phyloP scores from a whole-genome alignment of 2,888 invertebrate genomes.

The Anodontia alba region DNA sequence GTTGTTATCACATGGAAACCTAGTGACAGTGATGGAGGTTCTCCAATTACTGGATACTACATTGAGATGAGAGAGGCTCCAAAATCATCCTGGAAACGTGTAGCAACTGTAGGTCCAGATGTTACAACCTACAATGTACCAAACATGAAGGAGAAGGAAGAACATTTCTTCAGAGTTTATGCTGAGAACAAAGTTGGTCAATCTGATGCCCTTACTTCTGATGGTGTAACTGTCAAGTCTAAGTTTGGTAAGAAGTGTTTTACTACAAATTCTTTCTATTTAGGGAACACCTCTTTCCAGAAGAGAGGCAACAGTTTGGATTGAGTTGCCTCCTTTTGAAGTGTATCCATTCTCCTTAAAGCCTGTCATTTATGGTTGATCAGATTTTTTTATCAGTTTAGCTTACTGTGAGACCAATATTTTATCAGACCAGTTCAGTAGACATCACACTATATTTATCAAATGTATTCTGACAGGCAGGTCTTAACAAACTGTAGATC shows the following conservation, averaged over 20 bases:
- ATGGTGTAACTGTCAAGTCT: constrained; percentile 77
- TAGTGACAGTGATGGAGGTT: constrained; percentile 89
- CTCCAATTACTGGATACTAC: constrained; percentile 91
- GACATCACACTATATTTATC: too few species aligned
- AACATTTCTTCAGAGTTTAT: constrained; percentile 94
- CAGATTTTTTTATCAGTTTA: too few species aligned
- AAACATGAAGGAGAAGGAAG: constrained; percentile 91
- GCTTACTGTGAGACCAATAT: too few species aligned
- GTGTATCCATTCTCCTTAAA: too few species aligned
- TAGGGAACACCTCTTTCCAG: too few species aligned
- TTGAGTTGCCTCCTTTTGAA: too few species aligned
- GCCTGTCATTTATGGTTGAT: too few species aligned
- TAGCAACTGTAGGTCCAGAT: constrained; percentile 88
- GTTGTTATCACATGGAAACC: constrained; percentile 78
- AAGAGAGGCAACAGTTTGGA: too few species aligned
- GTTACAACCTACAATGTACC: constrained; percentile 65
- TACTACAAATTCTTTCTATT: too few species aligned
- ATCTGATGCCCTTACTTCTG: constrained; percentile 88
- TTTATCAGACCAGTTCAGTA: too few species aligned
- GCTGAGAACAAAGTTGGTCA: constrained; percentile 94
- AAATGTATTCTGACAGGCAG: too few species aligned
- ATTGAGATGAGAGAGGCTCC: constrained; percentile 90
- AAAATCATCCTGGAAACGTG: constrained; percentile 76
- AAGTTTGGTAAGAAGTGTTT: constrained; percentile 80
- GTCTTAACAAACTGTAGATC: too few species aligned